Evolutionary conservation across 2,797 vertebrate species (phyloP).

Genomic region (Tragelaphus oryx): DNA sequence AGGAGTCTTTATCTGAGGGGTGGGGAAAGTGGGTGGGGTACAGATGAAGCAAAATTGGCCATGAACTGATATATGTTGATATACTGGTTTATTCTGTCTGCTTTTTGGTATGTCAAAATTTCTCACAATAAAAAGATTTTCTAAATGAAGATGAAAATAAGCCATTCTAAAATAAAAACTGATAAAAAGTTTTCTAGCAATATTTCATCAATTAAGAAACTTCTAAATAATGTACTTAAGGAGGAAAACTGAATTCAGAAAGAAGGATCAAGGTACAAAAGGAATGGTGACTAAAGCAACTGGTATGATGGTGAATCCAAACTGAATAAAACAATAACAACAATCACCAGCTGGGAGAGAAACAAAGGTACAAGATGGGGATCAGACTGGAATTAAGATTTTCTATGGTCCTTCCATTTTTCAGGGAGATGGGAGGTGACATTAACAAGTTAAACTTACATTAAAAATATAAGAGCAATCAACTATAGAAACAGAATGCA

Average conservation of each 20-base stretch:
- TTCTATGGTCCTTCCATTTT: not conserved
- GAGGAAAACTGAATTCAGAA: not conserved
- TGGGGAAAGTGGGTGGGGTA: too few relatives aligned
- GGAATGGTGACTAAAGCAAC: not conserved
- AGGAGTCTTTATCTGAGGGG: too few relatives aligned
- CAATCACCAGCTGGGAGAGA: not conserved
- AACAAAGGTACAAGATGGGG: not conserved
- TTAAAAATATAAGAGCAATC: not conserved
- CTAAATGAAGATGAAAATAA: not conserved
- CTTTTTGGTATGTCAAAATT: not conserved
- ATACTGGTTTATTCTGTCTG: not conserved
- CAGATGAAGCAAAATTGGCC: not conserved
- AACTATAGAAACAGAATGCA: not conserved
- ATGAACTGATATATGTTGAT: not conserved
- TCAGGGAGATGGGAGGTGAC: not conserved
- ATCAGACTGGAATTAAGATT: not conserved
- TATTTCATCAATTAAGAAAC: not conserved
- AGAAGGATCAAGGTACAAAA: not conserved
- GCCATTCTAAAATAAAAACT: not conserved
- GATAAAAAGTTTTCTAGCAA: not conserved
- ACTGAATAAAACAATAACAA: not conserved
- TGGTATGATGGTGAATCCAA: not conserved
- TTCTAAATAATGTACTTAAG: not conserved
- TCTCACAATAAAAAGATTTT: not conserved
- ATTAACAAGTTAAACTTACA: not conserved